Evolutionary conservation across 2,797 vertebrate genomes (phyloP), one percentile per base, ranked within the genome.

Genomic region (Cyprinodon diabolis): DNA sequence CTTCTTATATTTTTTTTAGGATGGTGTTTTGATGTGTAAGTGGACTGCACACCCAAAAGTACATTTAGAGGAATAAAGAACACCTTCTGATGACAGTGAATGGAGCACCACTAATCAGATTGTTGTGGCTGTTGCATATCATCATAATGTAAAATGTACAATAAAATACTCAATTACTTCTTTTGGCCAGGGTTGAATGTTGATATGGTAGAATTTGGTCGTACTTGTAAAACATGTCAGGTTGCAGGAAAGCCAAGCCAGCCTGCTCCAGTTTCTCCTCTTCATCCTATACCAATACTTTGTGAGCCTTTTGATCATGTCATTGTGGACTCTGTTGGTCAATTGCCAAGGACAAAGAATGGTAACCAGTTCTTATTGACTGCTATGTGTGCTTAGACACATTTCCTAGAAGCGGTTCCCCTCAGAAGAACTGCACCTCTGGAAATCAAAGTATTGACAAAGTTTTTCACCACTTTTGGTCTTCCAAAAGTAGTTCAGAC

Each of bases 321-420:
- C 5, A 40, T 68, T 2, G 15, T 68, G 1, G 72, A 68, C 30
- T 30, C 65, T 51, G 72, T 51, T 0, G 45, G 30, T 2, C 30
- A 45, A 1, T 40, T 60, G 4, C 54, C 54, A 1, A 35, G 21
- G 2, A 55, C 52, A 8, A 69, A 49, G 3, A 4, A 23, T 11
- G 68, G 68, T 1, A 56, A 56, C 15, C 35, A 55, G 51, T 69
- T 23, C 17, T 23, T 69, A 23, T 13, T 69, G 35, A 69, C 67
- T 1, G 6, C 9, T 5, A 69, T 69, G 68, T 69, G 52, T 3
- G 5, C 13, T 10, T 3, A 14, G 0, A 69, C 37, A 10, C n/a
- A 3, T 25, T 69, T 45, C 2, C 68, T 54, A 9, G 68, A 57
- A 25, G 40, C 40, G 1, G 1, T 57, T 17, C 68, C 40, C 0